A percentile compares a stretch with the other conserved stretches of the same genome.
These are phyloP conservation scores for Actenoides lindsayi DNA, from an alignment of 2,113 vertebrate species.

Conservation along the genomic window DNA sequence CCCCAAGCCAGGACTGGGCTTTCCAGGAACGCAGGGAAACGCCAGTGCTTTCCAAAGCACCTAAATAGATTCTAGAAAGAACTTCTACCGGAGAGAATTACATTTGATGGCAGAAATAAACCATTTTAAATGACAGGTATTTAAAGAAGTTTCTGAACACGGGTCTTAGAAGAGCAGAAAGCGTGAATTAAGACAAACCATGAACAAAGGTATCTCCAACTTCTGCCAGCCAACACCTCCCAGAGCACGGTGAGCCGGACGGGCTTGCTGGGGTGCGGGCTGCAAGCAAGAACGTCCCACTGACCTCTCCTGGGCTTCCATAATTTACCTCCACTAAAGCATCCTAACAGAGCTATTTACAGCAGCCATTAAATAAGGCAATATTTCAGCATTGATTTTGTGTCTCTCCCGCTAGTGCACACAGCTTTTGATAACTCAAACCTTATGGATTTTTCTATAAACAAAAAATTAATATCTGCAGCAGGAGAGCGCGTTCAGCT, in stretches of 20 bases:
- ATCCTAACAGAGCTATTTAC: constrained; percentile 88
- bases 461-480: constrained; percentile 82
- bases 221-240: neutral
- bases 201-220: rapidly evolving
- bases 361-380: constrained; percentile 87
- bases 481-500: constrained; percentile 58
- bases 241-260: neutral
- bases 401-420: constrained; percentile 74
- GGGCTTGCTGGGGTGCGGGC: neutral
- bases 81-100: neutral
- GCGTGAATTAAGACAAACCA: neutral
- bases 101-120: neutral
- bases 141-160: neutral
- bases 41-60: neutral
- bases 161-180: neutral
- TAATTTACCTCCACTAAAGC: constrained; percentile 77
- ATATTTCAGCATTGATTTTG: constrained; percentile 93
- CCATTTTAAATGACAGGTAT: neutral
- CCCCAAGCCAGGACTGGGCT: neutral
- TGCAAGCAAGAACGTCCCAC: neutral
- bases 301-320: constrained; percentile 24
- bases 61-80: neutral
- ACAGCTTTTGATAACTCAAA: constrained; percentile 89
- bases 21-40: neutral
- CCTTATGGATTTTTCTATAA: constrained; percentile 93